Conservation (phyloP, 23 tunicate species). For the Botrylloides violaceus region DNA sequence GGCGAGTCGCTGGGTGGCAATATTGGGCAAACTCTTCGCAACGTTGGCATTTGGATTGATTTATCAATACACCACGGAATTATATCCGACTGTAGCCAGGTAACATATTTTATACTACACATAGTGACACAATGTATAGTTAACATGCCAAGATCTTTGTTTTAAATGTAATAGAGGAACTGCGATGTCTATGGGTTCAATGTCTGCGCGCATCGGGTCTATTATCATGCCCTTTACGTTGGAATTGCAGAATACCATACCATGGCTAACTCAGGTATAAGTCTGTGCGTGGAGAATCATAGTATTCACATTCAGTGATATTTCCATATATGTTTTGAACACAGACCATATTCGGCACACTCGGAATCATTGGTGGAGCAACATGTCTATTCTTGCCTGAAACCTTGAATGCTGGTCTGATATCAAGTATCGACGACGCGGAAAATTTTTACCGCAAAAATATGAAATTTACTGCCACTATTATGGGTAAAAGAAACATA, state of each 20-base stretch:
- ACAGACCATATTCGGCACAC: slow-evolving; percentile 57
- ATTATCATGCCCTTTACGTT: slow-evolving; percentile 43
- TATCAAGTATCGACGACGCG: slow-evolving; percentile 35
- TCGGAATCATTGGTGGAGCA: slow-evolving; percentile 28
- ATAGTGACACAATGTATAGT: not conserved
- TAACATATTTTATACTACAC: not conserved
- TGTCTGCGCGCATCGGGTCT: slow-evolving; percentile 53
- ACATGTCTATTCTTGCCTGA: slow-evolving; percentile 36
- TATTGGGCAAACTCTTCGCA: slow-evolving; percentile 61
- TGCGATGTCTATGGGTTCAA: slow-evolving; percentile 46
- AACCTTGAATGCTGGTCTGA: slow-evolving; percentile 13
- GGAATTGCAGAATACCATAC: slow-evolving; percentile 31
- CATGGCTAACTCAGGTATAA: slow-evolving; percentile 68
- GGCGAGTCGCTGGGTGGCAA: slow-evolving; percentile 31
- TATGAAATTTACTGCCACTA: slow-evolving; percentile 2
- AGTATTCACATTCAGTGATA: too few species aligned
- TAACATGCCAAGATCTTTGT: too few species aligned
- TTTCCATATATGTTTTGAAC: too few species aligned
- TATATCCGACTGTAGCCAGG: slow-evolving; percentile 75
- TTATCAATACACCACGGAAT: slow-evolving; percentile 53
- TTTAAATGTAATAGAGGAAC: too few species aligned
- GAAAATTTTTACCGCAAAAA: slow-evolving; percentile 46
- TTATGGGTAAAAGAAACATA: not conserved
- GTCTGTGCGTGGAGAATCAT: too few species aligned
- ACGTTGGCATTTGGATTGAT: slow-evolving; percentile 39